Base-by-base conservation (phyloP, 2,797 vertebrate species). In the Hydrophis major region DNA sequence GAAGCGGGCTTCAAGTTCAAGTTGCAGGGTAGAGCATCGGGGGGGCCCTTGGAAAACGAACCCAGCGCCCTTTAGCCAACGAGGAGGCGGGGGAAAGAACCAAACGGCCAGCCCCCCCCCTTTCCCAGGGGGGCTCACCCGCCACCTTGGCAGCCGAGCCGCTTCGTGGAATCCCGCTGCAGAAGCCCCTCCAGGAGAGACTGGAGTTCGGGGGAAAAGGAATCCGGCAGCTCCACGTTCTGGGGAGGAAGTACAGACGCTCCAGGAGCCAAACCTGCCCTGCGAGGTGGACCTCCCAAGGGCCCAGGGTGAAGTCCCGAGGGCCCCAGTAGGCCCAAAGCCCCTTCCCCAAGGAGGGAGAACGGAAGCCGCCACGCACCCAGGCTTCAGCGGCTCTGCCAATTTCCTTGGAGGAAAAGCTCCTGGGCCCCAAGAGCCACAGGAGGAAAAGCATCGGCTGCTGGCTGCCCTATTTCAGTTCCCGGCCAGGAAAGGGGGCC, bases 211-310 rank as follows among this genome's bases (percentile, higher is more conserved):
- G 98, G 97, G 1, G 99, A 99, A 97, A 99, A 99, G 0, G 98
- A 98, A 86, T 99, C 99, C 0, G 99, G 99, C 83, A 99, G 97
- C 96, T 99, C 99, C 97, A 99, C 99, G 0, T 99, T 99, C 99
- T 99, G 74, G 0, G 16, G 10, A 4, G 61, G 55, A 93, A 91
- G 86, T 8, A 3, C 8, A 22, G 20, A 4, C 0, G 37, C 37
- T 42, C 37, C 8, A 18, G 74, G 37, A 42, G 3, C 7, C 0
- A 32, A 20, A 78, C 18, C 32, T 20, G 18, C 32, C 32, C 69
- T 4, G 14, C 0, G 16, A 20, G 3, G 16, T 3, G 4, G 37
- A 42, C 2, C 74, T 22, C 10, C 74, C 37, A 2, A 42, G 37
- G 1, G 0, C 7, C 4, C 61, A 3, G 32, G 1, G 37, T 7